Conservation (phyloP, 1,140 invertebrate species). For the Cheumatopsyche charites region DNA sequence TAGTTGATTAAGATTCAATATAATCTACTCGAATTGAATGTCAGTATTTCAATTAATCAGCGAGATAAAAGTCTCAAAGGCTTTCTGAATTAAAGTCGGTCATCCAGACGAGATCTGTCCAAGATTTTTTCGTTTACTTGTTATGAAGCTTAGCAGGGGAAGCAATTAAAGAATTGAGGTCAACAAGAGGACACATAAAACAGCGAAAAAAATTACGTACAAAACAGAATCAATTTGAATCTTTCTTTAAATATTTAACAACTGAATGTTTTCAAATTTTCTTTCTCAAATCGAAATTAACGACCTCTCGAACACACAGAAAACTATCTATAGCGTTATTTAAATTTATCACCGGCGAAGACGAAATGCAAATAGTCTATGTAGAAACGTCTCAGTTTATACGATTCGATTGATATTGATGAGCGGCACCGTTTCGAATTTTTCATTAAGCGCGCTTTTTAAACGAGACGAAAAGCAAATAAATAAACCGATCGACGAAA, state of each 20-base stretch:
- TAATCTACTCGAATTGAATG: too few relatives aligned
- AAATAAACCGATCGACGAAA: neutral
- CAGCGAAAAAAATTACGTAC: neutral
- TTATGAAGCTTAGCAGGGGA: conserved; percentile 20
- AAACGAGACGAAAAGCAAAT: neutral
- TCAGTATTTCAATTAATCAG: too few relatives aligned
- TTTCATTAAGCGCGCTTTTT: neutral
- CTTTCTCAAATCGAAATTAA: neutral
- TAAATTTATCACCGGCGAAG: neutral
- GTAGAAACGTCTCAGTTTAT: too few relatives aligned
- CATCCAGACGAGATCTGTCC: neutral
- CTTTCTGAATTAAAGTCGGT: neutral
- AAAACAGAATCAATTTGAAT: too few relatives aligned
- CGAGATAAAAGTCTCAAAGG: too few relatives aligned
- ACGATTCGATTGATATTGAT: conserved; percentile 6
- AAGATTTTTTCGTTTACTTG: conserved; percentile 16
- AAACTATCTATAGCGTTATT: neutral
- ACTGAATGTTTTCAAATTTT: too few relatives aligned
- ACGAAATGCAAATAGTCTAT: neutral
- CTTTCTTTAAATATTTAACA: too few relatives aligned
- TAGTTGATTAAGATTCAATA: too few relatives aligned
- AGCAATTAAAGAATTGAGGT: conserved; percentile 32
- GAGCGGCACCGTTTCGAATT: neutral
- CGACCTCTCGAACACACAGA: neutral
- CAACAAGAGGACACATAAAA: conserved; percentile 18